Conservation (phyloP, 2,888 invertebrate genomes). For the Crossocerus cetratus region DNA sequence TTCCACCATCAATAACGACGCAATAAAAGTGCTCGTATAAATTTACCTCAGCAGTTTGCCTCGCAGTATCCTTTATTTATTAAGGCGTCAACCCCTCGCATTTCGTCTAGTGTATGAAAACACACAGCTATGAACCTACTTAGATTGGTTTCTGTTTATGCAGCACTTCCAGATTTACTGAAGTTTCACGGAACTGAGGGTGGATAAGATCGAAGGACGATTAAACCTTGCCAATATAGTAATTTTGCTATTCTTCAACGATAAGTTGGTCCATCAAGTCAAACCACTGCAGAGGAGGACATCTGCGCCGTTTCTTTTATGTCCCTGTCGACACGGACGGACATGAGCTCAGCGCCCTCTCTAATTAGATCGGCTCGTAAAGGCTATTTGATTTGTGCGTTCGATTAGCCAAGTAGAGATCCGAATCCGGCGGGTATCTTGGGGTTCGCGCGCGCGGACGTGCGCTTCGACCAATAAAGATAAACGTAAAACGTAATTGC, state of each 20-base stretch:
- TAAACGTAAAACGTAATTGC: conserved; percentile 74
- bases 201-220: no score
- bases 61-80: conserved; percentile 24
- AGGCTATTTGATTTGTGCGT: conserved; percentile 27
- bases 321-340: no score
- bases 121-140: no score
- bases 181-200: no score
- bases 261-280: no score
- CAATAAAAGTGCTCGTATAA: conserved; percentile 59
- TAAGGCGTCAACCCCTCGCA: background rate
- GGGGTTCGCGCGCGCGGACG: background rate
- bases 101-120: background rate
- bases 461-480: conserved; percentile 50
- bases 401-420: conserved; percentile 33
- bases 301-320: no score
- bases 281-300: no score
- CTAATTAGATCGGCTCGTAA: conserved; percentile 19
- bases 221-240: no score
- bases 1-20: conserved; percentile 58
- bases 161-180: no score
- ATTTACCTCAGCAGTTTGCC: conserved; percentile 26
- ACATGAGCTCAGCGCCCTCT: background rate
- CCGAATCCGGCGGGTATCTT: conserved; percentile 15
- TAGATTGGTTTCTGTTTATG: no score
- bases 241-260: no score